phyloP scores from a whole-genome alignment of 2,113 vertebrate genomes.

The Phylloscopus trochilus region DNA sequence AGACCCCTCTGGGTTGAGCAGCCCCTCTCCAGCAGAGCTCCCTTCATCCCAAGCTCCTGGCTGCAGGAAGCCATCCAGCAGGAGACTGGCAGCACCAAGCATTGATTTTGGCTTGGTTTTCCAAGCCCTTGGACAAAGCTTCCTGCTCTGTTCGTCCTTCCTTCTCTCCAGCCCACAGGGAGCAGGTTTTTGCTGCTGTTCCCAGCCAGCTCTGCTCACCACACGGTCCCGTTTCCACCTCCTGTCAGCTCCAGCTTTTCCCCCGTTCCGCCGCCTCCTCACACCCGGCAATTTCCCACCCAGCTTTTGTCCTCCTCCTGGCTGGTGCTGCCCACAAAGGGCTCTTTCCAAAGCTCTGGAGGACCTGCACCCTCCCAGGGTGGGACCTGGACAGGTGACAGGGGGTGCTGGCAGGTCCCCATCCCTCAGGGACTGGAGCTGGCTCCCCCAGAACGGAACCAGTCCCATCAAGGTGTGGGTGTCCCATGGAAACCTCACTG shows the following conservation, averaged over 20 bases:
- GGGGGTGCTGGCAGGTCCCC: accelerated
- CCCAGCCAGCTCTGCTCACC: accelerated
- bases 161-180: neutral
- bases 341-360: accelerated
- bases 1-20: neutral
- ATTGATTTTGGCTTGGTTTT: accelerated
- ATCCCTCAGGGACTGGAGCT: accelerated
- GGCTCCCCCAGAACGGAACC: neutral
- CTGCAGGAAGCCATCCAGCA: accelerated
- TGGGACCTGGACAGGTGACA: neutral
- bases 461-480: neutral
- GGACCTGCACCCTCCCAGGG: neutral
- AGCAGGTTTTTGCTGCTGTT: accelerated
- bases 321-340: accelerated
- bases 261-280: neutral
- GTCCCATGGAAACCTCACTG: accelerated
- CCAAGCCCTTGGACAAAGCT: neutral
- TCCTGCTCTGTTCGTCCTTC: neutral
- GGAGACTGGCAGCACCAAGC: neutral
- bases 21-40: neutral
- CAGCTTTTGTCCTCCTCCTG: neutral
- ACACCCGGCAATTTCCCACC: accelerated
- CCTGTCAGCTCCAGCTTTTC: accelerated
- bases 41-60: neutral
- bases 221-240: too few species aligned